phyloP scores from a whole-genome alignment of 2,113 vertebrate genomes.

The Anarhynchus alexandrinus region DNA sequence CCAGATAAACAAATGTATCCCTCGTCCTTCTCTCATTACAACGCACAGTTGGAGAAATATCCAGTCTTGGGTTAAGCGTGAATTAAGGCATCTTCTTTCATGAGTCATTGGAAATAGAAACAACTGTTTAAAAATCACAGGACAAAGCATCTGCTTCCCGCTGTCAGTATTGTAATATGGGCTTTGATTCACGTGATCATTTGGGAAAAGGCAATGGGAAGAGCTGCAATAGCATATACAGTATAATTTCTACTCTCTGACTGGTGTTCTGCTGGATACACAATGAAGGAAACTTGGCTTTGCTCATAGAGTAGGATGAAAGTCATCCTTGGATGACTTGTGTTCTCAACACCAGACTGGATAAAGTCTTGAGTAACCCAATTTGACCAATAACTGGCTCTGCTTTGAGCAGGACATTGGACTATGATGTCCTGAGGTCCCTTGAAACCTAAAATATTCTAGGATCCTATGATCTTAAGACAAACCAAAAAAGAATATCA shows the following conservation, averaged over 20 bases:
- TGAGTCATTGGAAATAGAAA: not conserved
- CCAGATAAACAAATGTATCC: not conserved
- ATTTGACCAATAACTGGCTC: not conserved
- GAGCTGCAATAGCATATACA: not conserved
- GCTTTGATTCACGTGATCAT: not conserved
- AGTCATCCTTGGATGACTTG: not conserved
- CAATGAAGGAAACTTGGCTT: not conserved
- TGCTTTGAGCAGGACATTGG: not conserved
- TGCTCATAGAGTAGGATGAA: not conserved
- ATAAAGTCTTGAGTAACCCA: not conserved
- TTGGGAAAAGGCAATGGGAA: not conserved
- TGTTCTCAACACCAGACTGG: not conserved
- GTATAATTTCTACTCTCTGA: not conserved
- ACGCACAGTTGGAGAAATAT: not conserved
- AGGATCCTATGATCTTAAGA: not conserved
- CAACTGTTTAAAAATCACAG: not conserved
- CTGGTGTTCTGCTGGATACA: not conserved
- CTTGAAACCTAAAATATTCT: not conserved
- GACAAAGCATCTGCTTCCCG: not conserved
- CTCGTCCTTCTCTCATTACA: not conserved
- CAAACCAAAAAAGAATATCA: not conserved
- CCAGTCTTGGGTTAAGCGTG: not conserved
- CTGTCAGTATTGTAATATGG: not conserved
- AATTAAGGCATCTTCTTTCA: not conserved
- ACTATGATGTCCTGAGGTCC: not conserved